Evolutionary conservation across 1,140 invertebrate genomes (phyloP).

Genomic region (Atta cephalotes): DNA sequence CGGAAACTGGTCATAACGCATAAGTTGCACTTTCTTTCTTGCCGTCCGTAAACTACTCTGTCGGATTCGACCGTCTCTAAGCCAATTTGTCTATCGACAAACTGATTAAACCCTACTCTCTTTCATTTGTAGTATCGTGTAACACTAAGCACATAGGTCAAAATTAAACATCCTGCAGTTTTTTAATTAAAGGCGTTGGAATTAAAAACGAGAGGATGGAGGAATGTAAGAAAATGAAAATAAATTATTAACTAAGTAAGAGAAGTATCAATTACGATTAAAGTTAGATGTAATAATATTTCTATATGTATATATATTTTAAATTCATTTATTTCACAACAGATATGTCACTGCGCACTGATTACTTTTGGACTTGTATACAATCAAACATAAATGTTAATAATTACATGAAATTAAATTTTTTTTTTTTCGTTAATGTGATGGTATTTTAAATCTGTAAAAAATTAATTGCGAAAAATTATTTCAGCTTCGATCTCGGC

Average conservation of each 20-base stretch:
- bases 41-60: constrained; percentile 79
- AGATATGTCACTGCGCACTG: too few species aligned
- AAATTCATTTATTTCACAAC: too few species aligned
- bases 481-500: too few species aligned
- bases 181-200: constrained; percentile 23
- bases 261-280: too few species aligned
- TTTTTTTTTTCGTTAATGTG: too few species aligned
- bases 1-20: constrained; percentile 72
- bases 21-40: constrained; percentile 61
- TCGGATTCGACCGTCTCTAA: constrained; percentile 81
- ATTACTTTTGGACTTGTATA: too few species aligned
- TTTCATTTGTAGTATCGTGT: constrained; percentile 69
- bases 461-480: too few species aligned
- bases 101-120: constrained; percentile 86
- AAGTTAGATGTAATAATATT: too few species aligned
- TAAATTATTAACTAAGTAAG: neutral
- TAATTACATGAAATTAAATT: too few species aligned
- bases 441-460: too few species aligned
- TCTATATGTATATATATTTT: too few species aligned
- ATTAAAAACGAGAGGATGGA: neutral
- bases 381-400: too few species aligned
- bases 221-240: neutral
- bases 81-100: constrained; percentile 87
- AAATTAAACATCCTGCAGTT: constrained; percentile 31
- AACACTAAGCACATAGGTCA: constrained; percentile 19